phyloP scores from a whole-genome alignment of 2,113 vertebrate species.

The Lagopus muta region DNA sequence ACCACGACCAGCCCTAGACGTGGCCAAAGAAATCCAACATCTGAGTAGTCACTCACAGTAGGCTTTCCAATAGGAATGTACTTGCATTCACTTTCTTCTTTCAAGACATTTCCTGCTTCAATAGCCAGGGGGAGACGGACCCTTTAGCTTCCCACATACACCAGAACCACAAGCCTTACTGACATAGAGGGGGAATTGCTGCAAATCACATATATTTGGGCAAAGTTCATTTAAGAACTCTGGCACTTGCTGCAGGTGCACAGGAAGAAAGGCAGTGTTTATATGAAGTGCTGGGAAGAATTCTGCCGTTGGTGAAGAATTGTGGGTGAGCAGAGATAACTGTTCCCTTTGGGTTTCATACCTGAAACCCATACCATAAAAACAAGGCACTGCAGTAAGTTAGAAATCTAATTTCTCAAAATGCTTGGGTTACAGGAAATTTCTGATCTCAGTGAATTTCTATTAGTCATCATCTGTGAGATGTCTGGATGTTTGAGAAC shows the following conservation, averaged over 20 bases:
- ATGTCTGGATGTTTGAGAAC: slow-evolving; percentile 7
- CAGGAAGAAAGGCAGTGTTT: background rate
- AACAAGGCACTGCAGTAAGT: background rate
- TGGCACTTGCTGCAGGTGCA: background rate
- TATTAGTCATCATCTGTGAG: slow-evolving; percentile 13
- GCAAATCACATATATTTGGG: background rate
- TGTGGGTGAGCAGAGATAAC: background rate
- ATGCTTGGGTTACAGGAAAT: slow-evolving; percentile 6
- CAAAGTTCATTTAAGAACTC: background rate
- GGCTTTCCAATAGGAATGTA: background rate
- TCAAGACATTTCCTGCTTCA: background rate
- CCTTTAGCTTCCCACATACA: background rate
- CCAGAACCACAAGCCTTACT: background rate
- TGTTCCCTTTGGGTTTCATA: background rate
- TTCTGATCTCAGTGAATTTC: background rate
- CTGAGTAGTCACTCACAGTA: background rate
- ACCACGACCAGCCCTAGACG: background rate
- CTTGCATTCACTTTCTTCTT: background rate
- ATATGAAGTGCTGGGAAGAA: background rate
- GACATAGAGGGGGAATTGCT: background rate
- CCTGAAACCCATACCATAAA: background rate
- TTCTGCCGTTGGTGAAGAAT: background rate
- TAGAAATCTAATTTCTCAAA: slow-evolving; percentile 10
- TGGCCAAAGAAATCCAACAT: background rate
- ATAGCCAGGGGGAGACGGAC: background rate